Percentiles rank a stretch among this genome's conserved stretches.
These are phyloP conservation scores for Pangasius larnaudii DNA, from an alignment of 2,797 vertebrate species.

Conservation along the genomic window DNA sequence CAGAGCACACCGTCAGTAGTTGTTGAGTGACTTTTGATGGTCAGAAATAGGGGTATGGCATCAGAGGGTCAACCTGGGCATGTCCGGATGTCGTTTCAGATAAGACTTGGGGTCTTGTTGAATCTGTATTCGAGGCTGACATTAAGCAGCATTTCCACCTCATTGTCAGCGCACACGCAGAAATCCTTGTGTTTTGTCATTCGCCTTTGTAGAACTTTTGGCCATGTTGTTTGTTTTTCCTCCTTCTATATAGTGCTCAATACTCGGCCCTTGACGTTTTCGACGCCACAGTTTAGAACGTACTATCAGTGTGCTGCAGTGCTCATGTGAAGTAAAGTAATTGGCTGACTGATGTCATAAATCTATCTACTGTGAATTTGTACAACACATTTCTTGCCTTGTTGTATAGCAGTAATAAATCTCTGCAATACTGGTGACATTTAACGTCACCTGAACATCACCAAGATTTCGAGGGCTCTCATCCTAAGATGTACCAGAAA, in stretches of 20 bases:
- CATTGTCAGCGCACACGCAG: background rate
- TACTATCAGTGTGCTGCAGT: no score
- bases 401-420: background rate
- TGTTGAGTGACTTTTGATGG: background rate
- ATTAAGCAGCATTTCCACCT: background rate
- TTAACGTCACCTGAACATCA: background rate
- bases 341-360: background rate
- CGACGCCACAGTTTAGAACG: no score
- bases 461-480: background rate
- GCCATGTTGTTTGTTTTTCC: background rate
- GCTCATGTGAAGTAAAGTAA: background rate
- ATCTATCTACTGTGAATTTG: background rate
- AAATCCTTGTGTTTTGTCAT: background rate
- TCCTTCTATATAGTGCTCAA: background rate
- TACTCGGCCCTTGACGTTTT: background rate
- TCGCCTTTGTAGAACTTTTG: background rate
- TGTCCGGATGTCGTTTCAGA: background rate
- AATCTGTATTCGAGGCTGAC: background rate
- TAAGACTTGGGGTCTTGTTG: background rate
- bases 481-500: background rate
- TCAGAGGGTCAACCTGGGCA: background rate
- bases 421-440: background rate
- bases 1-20: background rate
- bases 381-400: background rate
- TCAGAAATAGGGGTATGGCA: background rate